Evolutionary conservation across 35 echinoderm and acorn worm genomes (phyloP).

Genomic region (Amphiura filiformis): DNA sequence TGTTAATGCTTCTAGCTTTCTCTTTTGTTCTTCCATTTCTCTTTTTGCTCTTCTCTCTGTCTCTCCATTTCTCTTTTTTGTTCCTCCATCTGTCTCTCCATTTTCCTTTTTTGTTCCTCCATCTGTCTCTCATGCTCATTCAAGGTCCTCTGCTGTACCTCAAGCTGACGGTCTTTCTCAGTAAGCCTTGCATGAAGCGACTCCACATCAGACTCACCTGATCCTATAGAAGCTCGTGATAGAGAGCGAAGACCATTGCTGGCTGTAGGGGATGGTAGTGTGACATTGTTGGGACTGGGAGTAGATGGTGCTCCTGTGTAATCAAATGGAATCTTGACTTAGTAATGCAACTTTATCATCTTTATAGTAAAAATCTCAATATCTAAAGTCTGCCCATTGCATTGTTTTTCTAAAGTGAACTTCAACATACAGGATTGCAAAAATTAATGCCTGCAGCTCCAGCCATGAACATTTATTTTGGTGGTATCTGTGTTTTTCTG

Average conservation of each 20-base stretch:
- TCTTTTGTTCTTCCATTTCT: neutral
- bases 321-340: no score
- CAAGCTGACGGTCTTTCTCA: neutral
- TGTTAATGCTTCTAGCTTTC: neutral
- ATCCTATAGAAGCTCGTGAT: neutral
- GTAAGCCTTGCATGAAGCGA: neutral
- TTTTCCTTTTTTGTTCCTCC: neutral
- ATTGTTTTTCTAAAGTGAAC: no score
- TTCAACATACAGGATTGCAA: no score
- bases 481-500: no score
- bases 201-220: neutral
- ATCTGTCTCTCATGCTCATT: neutral
- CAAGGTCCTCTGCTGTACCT: neutral
- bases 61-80: no score
- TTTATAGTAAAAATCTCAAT: no score
- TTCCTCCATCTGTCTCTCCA: no score
- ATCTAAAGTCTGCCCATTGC: no score
- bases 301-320: neutral
- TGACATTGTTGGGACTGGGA: neutral
- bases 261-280: neutral
- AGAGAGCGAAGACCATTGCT: neutral
- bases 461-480: no score
- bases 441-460: no score
- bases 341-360: no score
- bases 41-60: no score